These are phyloP conservation scores for Calvadosia cruxmelitensis DNA, from an alignment of 30 jellyfish, hydroid and myxozoan species.

Conservation along the genomic window DNA sequence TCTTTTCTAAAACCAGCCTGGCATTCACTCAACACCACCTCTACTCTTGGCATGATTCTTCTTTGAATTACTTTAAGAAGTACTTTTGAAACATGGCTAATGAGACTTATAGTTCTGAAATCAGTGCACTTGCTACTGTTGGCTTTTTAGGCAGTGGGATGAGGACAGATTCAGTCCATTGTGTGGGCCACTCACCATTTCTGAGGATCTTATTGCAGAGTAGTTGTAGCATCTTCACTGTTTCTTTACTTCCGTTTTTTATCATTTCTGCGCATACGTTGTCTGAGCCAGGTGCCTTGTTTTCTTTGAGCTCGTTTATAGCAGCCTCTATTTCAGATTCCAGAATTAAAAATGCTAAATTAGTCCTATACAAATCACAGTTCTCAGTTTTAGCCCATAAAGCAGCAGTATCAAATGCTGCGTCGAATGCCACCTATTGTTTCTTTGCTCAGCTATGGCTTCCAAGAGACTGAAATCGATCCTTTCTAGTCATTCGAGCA, in stretches of 20 bases:
- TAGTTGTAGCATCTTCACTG: slow-evolving; percentile 17
- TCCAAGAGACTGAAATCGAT: too few relatives aligned
- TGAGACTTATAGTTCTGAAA: slow-evolving; percentile 12
- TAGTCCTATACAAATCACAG: too few relatives aligned
- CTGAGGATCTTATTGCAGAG: slow-evolving; percentile 20
- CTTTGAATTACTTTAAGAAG: slow-evolving; percentile 13
- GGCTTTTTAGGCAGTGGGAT: slow-evolving; percentile 14
- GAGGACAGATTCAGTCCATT: slow-evolving; percentile 31
- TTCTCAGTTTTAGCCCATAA: too few relatives aligned
- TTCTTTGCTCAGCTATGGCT: too few relatives aligned
- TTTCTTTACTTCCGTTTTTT: slow-evolving; percentile 22
- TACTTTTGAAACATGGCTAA: slow-evolving; percentile 17
- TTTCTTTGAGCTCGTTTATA: slow-evolving; percentile 11
- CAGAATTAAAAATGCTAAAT: too few relatives aligned
- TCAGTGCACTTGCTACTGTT: slow-evolving; percentile 21
- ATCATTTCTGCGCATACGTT: slow-evolving; percentile 28
- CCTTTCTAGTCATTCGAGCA: too few relatives aligned
- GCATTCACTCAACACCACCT: slow-evolving; percentile 12
- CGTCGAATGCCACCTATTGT: too few relatives aligned
- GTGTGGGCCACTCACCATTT: slow-evolving; percentile 16
- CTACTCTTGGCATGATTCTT: slow-evolving; percentile 25
- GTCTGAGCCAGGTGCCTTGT: slow-evolving; percentile 27
- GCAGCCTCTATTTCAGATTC: slow-evolving; percentile 24
- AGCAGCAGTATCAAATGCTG: too few relatives aligned
- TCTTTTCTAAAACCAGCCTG: slow-evolving; percentile 32